Evolutionary conservation across 35 echinoderm and acorn worm genomes (phyloP).

Genomic region (Lytechinus pictus): DNA sequence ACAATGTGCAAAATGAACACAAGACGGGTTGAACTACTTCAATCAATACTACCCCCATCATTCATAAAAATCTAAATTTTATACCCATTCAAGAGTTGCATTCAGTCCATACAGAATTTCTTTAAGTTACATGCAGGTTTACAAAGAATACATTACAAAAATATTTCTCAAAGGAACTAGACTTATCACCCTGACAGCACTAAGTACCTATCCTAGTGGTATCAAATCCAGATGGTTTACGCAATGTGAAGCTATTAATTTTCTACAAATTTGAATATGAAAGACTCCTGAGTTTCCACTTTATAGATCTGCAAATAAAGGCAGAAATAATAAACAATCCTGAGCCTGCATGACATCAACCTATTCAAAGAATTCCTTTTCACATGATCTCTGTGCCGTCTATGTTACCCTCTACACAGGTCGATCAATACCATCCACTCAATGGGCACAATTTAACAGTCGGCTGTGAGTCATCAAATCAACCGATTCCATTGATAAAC

Average conservation of each 20-base stretch:
- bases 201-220: no score
- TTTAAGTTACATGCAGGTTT: no score
- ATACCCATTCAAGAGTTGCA: no score
- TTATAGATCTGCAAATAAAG: neutral
- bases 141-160: no score
- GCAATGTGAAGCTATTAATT: neutral
- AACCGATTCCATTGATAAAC: conserved; percentile 12
- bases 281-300: neutral
- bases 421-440: conserved; percentile 10
- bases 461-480: neutral
- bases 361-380: conserved; percentile 1
- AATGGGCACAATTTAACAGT: conserved; percentile 5
- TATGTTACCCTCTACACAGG: neutral
- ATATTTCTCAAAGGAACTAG: no score
- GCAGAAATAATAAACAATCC: neutral
- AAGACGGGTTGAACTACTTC: neutral
- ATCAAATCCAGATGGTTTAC: neutral
- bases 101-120: no score
- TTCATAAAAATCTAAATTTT: neutral
- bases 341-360: neutral
- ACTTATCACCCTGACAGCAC: no score
- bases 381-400: neutral
- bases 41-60: neutral
- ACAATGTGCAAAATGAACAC: neutral
- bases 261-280: neutral